Percentiles rank a stretch among this genome's conserved stretches.
These are phyloP conservation scores for rat (Rattus norvegicus) DNA, from an alignment of 2,113 vertebrate species.

Conservation along the genomic window DNA sequence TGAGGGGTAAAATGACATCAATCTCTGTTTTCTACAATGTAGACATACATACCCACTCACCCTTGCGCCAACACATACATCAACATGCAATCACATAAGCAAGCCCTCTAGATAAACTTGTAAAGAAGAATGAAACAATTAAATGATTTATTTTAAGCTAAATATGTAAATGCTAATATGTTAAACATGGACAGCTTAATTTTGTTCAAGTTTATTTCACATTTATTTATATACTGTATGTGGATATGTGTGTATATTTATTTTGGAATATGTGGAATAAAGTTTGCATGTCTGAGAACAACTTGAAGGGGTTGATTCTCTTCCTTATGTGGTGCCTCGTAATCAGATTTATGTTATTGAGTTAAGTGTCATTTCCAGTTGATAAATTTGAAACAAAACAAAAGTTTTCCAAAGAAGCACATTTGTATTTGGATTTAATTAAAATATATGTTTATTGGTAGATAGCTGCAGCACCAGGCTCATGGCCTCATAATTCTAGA, in stretches of 20 bases:
- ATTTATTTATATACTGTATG: not conserved
- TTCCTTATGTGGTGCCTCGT: not conserved
- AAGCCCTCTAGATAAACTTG: no score
- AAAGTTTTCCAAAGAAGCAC: not conserved
- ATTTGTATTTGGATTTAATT: not conserved
- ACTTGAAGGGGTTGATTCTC: not conserved
- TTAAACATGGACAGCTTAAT: not conserved
- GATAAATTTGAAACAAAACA: not conserved
- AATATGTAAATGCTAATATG: not conserved
- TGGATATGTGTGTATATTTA: not conserved
- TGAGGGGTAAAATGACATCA: not conserved
- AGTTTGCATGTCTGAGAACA: not conserved
- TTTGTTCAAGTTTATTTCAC: not conserved
- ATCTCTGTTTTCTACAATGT: not conserved
- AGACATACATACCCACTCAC: not conserved
- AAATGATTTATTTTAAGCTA: not conserved
- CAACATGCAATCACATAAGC: not conserved
- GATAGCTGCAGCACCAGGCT: not conserved
- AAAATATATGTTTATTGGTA: not conserved
- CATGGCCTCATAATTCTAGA: not conserved
- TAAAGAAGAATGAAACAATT: not conserved
- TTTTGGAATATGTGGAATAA: not conserved
- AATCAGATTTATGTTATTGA: not conserved
- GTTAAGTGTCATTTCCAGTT: not conserved
- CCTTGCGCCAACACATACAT: rapidly evolving